Base-by-base conservation (phyloP, 2,113 vertebrate species). In the Ia io region DNA sequence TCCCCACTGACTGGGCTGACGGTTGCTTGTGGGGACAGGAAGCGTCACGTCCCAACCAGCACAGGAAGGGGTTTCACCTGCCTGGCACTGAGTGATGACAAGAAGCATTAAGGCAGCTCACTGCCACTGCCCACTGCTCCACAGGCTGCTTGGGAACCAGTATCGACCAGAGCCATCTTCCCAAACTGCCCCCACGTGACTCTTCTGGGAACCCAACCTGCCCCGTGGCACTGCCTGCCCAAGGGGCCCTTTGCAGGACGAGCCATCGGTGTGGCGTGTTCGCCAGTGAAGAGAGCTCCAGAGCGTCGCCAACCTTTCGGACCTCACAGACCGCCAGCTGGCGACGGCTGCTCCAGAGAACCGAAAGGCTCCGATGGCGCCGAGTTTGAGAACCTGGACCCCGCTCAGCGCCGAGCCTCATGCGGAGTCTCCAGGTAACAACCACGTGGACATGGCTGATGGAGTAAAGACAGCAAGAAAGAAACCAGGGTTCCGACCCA, bases 121-220 rank as follows among this genome's bases (percentile, higher is more conserved):
- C 98, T 73, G 98, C 99, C 96, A 98, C 97, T 99, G 94, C 98
- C 98, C 59, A 99, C 99, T 0, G 98, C 98, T 0, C 98, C 99
- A 18, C 97, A 98, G 42, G 98, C 98, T 14, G 98, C 99, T 28
- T 98, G 98, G 98, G 9, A 98, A 99, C 98, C 79, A 98, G 98
- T 91, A 93, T 99, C 0, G 98, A 99, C 97, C 98, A 98, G 47
- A 98, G 98, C 32, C 98, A 98, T 56, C 98, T 99, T 94, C 99
- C 98, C 2, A 98, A 98, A 74, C 98, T 98, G 87, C 98, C 98
- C 4, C 9, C 99, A 99, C 97, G 99, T 98, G 0, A 98, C 98
- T 90, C 99, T 99, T 95, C 98, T 99, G 84, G 98, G 82, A 99
- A 99, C 97, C 97, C 99, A 83, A 99, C 99, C 87, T 99, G 99